phyloP scores from a whole-genome alignment of 1,140 invertebrate species.

The Ptiloglossa arizonensis region DNA sequence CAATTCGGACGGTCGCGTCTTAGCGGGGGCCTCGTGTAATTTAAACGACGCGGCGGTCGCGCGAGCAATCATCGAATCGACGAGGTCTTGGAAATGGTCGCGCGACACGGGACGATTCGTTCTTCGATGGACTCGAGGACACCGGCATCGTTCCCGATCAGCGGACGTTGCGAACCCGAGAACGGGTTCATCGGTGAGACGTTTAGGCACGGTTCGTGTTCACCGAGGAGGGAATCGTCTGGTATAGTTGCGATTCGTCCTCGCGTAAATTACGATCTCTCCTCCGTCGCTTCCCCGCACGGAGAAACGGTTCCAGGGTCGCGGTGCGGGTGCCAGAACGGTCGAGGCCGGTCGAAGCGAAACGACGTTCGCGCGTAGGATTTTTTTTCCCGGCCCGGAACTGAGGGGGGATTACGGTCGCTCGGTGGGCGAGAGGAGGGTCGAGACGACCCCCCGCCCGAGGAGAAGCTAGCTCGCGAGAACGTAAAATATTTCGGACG shows the following conservation, averaged over 20 bases:
- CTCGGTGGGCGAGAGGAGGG: no score
- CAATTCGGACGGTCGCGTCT: slow-evolving; percentile 56
- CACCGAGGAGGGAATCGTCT: no score
- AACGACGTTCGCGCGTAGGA: slow-evolving; percentile 58
- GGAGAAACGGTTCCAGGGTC: background rate
- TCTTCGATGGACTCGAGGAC: no score
- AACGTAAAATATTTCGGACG: slow-evolving; percentile 57
- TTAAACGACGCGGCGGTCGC: slow-evolving; percentile 23
- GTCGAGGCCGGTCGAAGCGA: background rate
- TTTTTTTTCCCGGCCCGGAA: slow-evolving; percentile 51
- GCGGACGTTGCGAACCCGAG: background rate
- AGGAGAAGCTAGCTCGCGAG: slow-evolving; percentile 14
- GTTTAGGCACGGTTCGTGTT: no score
- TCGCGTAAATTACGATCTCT: slow-evolving; percentile 16
- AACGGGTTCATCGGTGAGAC: background rate
- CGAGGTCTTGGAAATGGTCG: no score
- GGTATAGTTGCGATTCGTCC: background rate
- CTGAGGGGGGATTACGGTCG: no score
- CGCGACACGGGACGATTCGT: no score
- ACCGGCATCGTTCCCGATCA: background rate
- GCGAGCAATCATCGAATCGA: no score
- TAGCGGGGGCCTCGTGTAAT: slow-evolving; percentile 31
- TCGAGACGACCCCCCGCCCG: background rate
- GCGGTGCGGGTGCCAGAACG: background rate
- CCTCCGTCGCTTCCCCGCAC: background rate